These are phyloP conservation scores for Pseudococcus jackbeardsleyi DNA, from an alignment of 2,888 invertebrate genomes.

Conservation along the genomic window DNA sequence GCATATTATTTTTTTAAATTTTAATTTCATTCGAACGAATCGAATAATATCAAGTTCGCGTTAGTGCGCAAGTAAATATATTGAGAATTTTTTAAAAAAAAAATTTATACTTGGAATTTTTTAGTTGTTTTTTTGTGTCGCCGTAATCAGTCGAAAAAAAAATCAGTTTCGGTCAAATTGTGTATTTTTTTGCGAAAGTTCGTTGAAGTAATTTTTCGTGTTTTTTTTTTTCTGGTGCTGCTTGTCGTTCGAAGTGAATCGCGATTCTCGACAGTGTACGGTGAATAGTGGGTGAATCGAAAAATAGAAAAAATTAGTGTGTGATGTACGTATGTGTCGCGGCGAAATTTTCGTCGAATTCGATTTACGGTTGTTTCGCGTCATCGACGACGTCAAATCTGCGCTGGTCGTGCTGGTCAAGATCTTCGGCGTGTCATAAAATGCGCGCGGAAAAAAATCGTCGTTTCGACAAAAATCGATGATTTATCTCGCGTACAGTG, in stretches of 20 bases:
- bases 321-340: not conserved
- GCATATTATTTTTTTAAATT: not conserved
- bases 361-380: not conserved
- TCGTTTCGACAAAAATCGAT: constrained; percentile 17
- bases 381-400: not conserved
- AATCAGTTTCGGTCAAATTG: too few species aligned
- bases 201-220: too few species aligned
- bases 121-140: too few species aligned
- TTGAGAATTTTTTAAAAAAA: too few species aligned
- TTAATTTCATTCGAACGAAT: too few species aligned
- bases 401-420: not conserved
- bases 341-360: not conserved
- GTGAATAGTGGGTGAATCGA: not conserved
- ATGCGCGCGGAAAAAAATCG: not conserved
- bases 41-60: too few species aligned
- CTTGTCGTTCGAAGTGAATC: not conserved
- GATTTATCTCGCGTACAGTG: constrained; percentile 10
- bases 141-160: too few species aligned
- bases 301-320: not conserved
- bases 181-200: too few species aligned
- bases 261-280: not conserved
- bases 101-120: too few species aligned
- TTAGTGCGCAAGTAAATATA: too few species aligned
- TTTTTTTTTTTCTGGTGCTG: too few species aligned
- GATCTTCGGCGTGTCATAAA: not conserved